Percentiles rank a stretch among this genome's conserved stretches.
phyloP scores from a whole-genome alignment of 2,797 vertebrate genomes.

The Sebastolobus altivelis region DNA sequence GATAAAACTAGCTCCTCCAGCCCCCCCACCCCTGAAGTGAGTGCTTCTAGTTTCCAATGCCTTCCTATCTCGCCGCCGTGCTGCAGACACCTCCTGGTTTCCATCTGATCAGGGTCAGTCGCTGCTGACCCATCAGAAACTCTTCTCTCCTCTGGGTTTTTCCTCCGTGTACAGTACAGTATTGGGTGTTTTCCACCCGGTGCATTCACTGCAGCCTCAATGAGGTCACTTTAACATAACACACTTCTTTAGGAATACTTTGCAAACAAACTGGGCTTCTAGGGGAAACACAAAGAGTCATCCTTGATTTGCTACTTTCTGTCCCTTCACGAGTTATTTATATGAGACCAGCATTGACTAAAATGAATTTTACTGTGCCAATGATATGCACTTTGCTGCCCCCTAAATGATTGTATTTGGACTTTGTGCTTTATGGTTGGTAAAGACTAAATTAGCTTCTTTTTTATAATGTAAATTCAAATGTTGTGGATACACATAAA shows the following conservation, averaged over 20 bases:
- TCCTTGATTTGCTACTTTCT: conserved; percentile 71
- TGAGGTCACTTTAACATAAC: conserved; percentile 84
- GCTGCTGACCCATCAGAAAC: conserved; percentile 56
- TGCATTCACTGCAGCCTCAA: conserved; percentile 84
- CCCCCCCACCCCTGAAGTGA: conserved; percentile 51
- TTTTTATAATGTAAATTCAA: conserved; percentile 67
- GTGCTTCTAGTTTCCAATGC: conserved; percentile 75
- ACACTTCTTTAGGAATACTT: conserved; percentile 75
- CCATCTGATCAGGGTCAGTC: conserved; percentile 56
- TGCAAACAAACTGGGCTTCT: conserved; percentile 71
- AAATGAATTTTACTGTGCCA: conserved; percentile 79
- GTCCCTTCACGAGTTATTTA: conserved; percentile 79
- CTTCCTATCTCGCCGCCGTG: conserved; percentile 70
- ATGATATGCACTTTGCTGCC: conserved; percentile 82
- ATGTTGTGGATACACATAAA: conserved; percentile 77
- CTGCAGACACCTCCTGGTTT: conserved; percentile 69
- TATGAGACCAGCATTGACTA: conserved; percentile 80
- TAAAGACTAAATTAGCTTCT: conserved; percentile 78
- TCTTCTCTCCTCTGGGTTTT: conserved; percentile 68
- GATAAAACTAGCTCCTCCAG: conserved; percentile 52
- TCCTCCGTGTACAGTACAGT: conserved; percentile 77
- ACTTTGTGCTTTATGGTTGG: conserved; percentile 73
- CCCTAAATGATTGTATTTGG: conserved; percentile 79
- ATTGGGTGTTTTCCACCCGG: conserved; percentile 81
- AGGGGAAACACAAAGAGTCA: conserved; percentile 65